These are phyloP conservation scores for Pontoporia blainvillei DNA, from an alignment of 2,113 vertebrate genomes.

Conservation along the genomic window DNA sequence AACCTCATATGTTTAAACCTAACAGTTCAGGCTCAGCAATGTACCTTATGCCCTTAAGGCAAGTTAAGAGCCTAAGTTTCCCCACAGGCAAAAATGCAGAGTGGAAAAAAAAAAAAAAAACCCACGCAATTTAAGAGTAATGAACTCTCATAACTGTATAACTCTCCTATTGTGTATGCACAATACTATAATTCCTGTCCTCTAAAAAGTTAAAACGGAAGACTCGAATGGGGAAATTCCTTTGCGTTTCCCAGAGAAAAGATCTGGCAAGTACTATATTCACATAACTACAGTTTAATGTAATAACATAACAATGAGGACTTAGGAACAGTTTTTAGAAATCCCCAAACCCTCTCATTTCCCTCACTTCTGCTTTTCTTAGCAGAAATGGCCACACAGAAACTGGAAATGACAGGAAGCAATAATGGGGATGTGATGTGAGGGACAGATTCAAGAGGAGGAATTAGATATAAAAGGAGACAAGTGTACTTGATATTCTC, in stretches of 20 bases:
- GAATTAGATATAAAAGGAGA: not conserved
- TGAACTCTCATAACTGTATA: not conserved
- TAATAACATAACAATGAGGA: conserved; percentile 22
- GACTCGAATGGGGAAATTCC: conserved; percentile 36
- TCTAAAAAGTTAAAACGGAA: conserved; percentile 26
- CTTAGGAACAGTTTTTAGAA: conserved; percentile 56
- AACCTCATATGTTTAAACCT: conserved; percentile 15
- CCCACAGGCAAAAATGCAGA: conserved; percentile 26
- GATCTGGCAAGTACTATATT: conserved; percentile 42
- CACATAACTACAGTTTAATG: conserved; percentile 24
- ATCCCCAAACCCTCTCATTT: conserved; percentile 59
- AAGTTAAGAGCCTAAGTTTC: conserved; percentile 33
- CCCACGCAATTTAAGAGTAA: not conserved
- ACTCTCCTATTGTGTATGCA: not conserved
- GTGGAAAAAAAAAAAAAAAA: not conserved
- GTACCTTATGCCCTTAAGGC: not conserved
- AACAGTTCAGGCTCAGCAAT: not conserved
- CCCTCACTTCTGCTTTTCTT: conserved; percentile 65
- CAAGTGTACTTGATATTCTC: not conserved
- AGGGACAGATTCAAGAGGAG: not conserved
- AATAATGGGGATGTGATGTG: conserved; percentile 49
- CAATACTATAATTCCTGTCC: not conserved
- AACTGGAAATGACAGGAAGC: conserved; percentile 65
- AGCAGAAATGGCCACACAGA: conserved; percentile 48
- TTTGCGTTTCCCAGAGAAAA: conserved; percentile 52